A percentile compares a stretch with the other conserved stretches of the same genome.
Evolutionary conservation across 2,113 vertebrate species (phyloP).

Genomic region (Lampris megalopsis): DNA sequence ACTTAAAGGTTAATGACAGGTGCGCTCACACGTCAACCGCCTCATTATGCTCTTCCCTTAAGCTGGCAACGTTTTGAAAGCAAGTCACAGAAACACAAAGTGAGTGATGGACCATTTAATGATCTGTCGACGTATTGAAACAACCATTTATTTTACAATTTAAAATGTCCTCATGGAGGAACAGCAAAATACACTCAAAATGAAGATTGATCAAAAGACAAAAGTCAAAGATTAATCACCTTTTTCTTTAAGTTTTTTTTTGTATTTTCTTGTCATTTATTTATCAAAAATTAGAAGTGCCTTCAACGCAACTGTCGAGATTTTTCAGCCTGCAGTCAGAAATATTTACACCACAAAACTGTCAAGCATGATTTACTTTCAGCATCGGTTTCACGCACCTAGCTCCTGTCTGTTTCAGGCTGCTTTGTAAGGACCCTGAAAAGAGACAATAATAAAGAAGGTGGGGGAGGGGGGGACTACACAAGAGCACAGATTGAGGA

Average conservation of each 20-base stretch:
- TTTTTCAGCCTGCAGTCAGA: slow-evolving; percentile 63
- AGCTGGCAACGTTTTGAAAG: not conserved
- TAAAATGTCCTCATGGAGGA: slow-evolving; percentile 89
- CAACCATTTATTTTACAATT: slow-evolving; percentile 86
- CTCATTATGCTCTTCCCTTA: not conserved
- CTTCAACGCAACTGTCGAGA: slow-evolving; percentile 80
- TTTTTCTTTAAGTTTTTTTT: slow-evolving; percentile 59
- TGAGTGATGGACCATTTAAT: slow-evolving; percentile 84
- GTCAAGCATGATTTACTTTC: slow-evolving; percentile 75
- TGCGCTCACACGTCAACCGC: not conserved
- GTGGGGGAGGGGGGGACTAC: slow-evolving; percentile 35
- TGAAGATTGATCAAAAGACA: slow-evolving; percentile 81
- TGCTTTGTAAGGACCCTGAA: slow-evolving; percentile 80
- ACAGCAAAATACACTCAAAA: slow-evolving; percentile 85
- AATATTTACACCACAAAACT: slow-evolving; percentile 69
- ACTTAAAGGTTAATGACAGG: too few species aligned
- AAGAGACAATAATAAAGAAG: slow-evolving; percentile 58
- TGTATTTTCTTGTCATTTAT: slow-evolving; percentile 66
- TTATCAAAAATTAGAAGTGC: slow-evolving; percentile 82
- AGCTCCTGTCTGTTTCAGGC: slow-evolving; percentile 68
- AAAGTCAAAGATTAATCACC: slow-evolving; percentile 76
- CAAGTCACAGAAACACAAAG: slow-evolving; percentile 45
- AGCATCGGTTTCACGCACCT: slow-evolving; percentile 79
- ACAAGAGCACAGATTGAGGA: slow-evolving; percentile 72
- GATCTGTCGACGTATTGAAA: slow-evolving; percentile 84